Percentiles rank a stretch among this genome's conserved stretches.
These are phyloP conservation scores for Hydractinia echinata DNA, from an alignment of 30 jellyfish, hydroid and myxozoan species.

Conservation along the genomic window DNA sequence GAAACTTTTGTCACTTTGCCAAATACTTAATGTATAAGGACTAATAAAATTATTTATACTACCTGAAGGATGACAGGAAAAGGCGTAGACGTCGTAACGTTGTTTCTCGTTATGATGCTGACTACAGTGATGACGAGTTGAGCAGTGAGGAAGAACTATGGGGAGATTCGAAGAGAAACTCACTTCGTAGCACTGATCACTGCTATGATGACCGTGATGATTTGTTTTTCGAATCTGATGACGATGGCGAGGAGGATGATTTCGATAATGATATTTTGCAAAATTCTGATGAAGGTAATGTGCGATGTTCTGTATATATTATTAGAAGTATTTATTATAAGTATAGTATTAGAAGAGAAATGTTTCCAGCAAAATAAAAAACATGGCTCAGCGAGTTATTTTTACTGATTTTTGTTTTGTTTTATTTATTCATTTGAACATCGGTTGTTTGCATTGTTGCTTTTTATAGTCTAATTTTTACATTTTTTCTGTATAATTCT, in stretches of 20 bases:
- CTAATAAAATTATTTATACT: too few species aligned
- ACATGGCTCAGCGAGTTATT: too few species aligned
- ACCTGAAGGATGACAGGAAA: background rate
- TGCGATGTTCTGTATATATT: background rate
- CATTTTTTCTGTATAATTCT: too few species aligned
- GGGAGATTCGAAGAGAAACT: conserved; percentile 27
- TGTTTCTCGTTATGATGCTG: conserved; percentile 7
- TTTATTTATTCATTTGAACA: too few species aligned
- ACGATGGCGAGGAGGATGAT: conserved; percentile 47
- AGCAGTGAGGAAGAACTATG: conserved; percentile 28
- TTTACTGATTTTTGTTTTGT: too few species aligned
- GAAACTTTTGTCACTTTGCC: too few species aligned
- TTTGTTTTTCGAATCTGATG: conserved; percentile 76
- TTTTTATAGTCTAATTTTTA: too few species aligned
- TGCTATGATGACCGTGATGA: conserved; percentile 87
- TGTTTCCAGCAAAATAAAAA: too few species aligned
- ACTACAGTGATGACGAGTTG: conserved; percentile 19
- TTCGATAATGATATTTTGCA: conserved; percentile 51
- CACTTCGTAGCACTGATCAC: conserved; percentile 54
- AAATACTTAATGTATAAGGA: too few species aligned
- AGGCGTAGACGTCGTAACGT: conserved; percentile 18
- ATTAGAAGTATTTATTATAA: too few species aligned
- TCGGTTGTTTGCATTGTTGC: too few species aligned
- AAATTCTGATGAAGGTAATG: conserved; percentile 93
- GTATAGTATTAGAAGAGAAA: too few species aligned